Evolutionary conservation across 2,797 vertebrate species (phyloP), one percentile per base, ranked within the genome.

Genomic region (Fringilla coelebs): DNA sequence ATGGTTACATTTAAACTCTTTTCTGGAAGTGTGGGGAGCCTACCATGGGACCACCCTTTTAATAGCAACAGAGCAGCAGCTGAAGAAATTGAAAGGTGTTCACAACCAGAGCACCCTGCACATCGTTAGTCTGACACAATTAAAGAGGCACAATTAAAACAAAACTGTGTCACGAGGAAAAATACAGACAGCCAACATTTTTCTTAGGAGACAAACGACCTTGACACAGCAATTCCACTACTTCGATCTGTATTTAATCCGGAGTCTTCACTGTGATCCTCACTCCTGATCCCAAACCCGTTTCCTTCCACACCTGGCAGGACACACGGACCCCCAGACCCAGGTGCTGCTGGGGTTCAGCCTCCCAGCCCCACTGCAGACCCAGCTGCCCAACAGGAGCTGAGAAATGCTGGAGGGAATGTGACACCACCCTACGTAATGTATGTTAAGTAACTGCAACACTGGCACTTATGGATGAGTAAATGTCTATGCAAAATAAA

Each of bases 121-220:
- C 43, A 14, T 40, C 72, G 46, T 81, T 70, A 58, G 88, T 74
- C 77, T 79, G 73, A 94, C 13, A 43, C 80, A 86, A 63, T 62
- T 86, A 48, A 63, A 60, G 76, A 72, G 62, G 32, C 70, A 51
- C 86, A 90, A 60, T 94, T 88, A 94, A 92, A 87, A 78, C 66
- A 65, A 85, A 95, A 96, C 28, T 1, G 2, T 84, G 84, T 86
- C 90, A 95, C 36, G 9, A 86, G 79, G 87, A 52, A 78, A 85
- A 95, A 89, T 75, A 76, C 74, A 68, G 63, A n/a, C 75, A 84
- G n/a, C 40, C 11, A 7, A 83, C 36, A 31, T 48, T 68, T 93
- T 85, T 48, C 72, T 90, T 38, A 80, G 67, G 65, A 67, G 80
- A 76, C 75, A 62, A 70, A 61, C 48, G 91, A 94, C 92, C 94